Percentiles rank a stretch among this genome's conserved stretches.
phyloP scores from a whole-genome alignment of 2,797 vertebrate genomes.

The Tenualosa thibaudeaui region DNA sequence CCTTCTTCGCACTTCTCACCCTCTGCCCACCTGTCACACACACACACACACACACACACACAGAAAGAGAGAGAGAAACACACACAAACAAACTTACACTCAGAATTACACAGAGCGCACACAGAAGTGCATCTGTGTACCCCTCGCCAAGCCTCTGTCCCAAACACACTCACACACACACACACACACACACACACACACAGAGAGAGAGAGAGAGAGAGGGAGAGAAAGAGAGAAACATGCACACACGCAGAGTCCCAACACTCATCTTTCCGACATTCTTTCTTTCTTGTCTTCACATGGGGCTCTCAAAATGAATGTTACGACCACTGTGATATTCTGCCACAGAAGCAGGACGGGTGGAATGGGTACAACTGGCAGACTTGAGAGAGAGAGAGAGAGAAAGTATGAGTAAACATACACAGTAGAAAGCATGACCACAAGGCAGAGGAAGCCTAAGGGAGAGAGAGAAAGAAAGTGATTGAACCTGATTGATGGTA shows the following conservation, averaged over 20 bases:
- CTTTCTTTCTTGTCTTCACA: background rate
- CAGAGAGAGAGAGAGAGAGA: background rate
- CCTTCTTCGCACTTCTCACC: background rate
- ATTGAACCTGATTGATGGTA: background rate
- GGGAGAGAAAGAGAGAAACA: background rate
- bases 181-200: background rate
- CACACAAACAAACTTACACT: background rate
- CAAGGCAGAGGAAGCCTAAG: background rate
- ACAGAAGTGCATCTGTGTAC: background rate
- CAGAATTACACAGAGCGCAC: background rate
- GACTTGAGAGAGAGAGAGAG: too few relatives aligned
- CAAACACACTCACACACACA: background rate
- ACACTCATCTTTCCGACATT: background rate
- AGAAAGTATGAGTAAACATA: too few relatives aligned
- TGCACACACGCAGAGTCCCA: background rate
- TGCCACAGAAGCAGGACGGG: too few relatives aligned
- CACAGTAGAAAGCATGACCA: background rate
- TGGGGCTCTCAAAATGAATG: background rate
- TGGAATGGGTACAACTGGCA: too few relatives aligned
- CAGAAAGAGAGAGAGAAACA: background rate
- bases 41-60: background rate
- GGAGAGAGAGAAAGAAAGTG: background rate
- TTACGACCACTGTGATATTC: too few relatives aligned
- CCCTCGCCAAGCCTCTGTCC: too few relatives aligned
- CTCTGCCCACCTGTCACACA: conserved; percentile 25